phyloP scores from a whole-genome alignment of 2,888 invertebrate species.

The Macaria liturata region DNA sequence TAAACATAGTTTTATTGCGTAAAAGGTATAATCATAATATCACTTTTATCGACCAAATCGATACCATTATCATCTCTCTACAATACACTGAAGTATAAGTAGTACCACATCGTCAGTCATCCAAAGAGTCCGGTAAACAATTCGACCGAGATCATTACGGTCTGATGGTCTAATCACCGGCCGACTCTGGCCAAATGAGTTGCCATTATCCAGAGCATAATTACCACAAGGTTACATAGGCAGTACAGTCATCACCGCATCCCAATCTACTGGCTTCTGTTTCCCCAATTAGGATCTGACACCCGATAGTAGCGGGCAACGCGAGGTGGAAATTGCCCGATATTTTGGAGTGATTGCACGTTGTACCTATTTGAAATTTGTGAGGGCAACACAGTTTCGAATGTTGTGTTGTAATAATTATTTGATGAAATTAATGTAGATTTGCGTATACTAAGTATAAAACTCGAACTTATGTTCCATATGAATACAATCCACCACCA shows the following conservation, averaged over 20 bases:
- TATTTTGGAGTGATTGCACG: neutral
- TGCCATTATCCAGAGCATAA: slow-evolving; percentile 24
- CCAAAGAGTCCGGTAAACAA: slow-evolving; percentile 1
- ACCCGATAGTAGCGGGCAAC: neutral
- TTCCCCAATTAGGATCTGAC: slow-evolving; percentile 15
- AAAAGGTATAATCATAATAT: too few species aligned
- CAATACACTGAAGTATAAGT: too few species aligned
- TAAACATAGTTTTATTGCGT: too few species aligned
- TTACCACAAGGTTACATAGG: slow-evolving; percentile 21
- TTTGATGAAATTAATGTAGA: too few species aligned
- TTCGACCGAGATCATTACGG: slow-evolving; percentile 14
- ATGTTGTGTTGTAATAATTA: too few species aligned
- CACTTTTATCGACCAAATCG: too few species aligned
- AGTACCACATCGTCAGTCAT: too few species aligned
- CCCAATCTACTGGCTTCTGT: slow-evolving; percentile 7
- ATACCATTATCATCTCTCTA: too few species aligned
- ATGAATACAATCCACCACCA: too few species aligned
- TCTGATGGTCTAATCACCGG: slow-evolving; percentile 17
- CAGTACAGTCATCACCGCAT: slow-evolving; percentile 9
- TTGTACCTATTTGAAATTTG: neutral
- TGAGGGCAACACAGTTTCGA: too few species aligned
- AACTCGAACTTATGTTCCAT: too few species aligned
- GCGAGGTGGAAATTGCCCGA: neutral
- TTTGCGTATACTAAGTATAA: too few species aligned
- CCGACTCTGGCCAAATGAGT: slow-evolving; percentile 18